Percentiles rank a stretch among this genome's conserved stretches.
Evolutionary conservation across 1,140 invertebrate genomes (phyloP).

Genomic region (Schmidtea mediterranea): DNA sequence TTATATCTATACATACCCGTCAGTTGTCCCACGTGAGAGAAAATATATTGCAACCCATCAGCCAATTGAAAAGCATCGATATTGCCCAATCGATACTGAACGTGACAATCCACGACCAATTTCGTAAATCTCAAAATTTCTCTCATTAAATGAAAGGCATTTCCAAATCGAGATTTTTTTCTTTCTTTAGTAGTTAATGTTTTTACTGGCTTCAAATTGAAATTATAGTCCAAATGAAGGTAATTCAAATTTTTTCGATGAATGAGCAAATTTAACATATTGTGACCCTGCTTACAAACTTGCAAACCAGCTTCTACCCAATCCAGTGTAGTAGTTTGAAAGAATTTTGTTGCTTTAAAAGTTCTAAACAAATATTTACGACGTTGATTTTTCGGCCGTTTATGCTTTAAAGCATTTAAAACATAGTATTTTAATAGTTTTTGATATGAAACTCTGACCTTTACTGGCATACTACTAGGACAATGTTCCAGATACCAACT

Average conservation of each 20-base stretch:
- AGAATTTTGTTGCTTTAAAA: conserved; percentile 98
- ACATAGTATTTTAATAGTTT: conserved; percentile 94
- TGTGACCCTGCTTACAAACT: conserved; percentile 94
- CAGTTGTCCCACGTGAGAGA: conserved; percentile 91
- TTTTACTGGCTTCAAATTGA: conserved; percentile 96
- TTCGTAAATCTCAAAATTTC: conserved; percentile 91
- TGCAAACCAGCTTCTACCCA: conserved; percentile 61
- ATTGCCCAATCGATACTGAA: conserved; percentile 93
- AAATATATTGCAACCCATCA: conserved; percentile 96
- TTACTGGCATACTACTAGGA: conserved; percentile 87
- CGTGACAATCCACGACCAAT: conserved; percentile 89
- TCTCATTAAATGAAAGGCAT: conserved; percentile 93
- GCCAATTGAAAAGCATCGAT: conserved; percentile 83
- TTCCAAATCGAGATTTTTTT: conserved; percentile 95
- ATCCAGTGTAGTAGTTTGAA: conserved; percentile 95
- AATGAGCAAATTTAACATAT: conserved; percentile 94
- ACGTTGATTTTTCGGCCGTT: conserved; percentile 88
- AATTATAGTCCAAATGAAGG: conserved; percentile 96
- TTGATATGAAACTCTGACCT: conserved; percentile 94
- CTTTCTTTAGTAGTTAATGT: conserved; percentile 93
- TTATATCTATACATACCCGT: conserved; percentile 99
- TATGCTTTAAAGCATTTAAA: conserved; percentile 79
- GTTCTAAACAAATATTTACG: conserved; percentile 92
- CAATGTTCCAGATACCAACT: conserved; percentile 82
- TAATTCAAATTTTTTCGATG: conserved; percentile 98